phyloP scores from a whole-genome alignment of 2,888 invertebrate species.

The Schizaphis graminum region DNA sequence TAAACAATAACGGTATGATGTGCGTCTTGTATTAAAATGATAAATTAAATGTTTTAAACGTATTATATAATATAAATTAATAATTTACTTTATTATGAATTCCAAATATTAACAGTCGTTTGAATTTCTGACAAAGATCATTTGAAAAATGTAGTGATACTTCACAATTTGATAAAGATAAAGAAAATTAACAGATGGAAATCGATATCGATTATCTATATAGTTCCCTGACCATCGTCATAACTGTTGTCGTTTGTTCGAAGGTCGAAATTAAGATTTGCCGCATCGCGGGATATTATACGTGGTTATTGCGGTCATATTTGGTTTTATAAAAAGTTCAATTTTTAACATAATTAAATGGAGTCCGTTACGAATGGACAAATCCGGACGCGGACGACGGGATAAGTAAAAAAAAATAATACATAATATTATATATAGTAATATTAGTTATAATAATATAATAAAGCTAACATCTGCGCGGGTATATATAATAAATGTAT shows the following conservation, averaged over 20 bases:
- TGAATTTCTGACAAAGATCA: not conserved
- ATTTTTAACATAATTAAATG: constrained; percentile 53
- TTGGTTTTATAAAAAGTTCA: constrained; percentile 27
- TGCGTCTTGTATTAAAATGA: not conserved
- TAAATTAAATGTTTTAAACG: not conserved
- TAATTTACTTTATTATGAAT: not conserved
- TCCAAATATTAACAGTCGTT: not conserved
- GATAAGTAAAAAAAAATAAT: not conserved
- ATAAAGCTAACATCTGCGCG: not conserved
- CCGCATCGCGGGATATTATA: not conserved
- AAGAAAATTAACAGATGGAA: not conserved
- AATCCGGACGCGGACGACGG: not conserved
- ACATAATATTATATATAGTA: not conserved
- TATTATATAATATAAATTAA: not conserved
- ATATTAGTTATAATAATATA: not conserved
- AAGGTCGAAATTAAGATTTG: constrained; percentile 4
- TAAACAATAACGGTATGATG: not conserved
- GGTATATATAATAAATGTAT: not conserved
- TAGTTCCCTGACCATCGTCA: not conserved
- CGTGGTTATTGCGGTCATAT: not conserved
- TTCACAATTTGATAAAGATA: not conserved
- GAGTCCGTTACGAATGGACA: constrained; percentile 28
- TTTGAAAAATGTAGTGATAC: not conserved
- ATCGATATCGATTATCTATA: not conserved
- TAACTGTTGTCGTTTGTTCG: not conserved